Evolutionary conservation across 2,888 invertebrate genomes (phyloP), one percentile per base, ranked within the genome.

Genomic region (Apeira syringaria): DNA sequence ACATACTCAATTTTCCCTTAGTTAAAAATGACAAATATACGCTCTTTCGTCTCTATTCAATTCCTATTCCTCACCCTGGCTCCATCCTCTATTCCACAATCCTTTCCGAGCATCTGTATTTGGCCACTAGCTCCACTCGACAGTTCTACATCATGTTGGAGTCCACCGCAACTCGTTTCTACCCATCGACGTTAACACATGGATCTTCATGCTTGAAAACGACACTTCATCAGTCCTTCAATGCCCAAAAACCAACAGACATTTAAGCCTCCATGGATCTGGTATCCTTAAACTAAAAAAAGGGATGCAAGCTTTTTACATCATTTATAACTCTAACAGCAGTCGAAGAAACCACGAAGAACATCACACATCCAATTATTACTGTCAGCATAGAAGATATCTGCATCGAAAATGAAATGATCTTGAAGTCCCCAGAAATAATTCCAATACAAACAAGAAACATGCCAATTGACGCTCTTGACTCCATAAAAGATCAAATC

Each of bases 101-200:
- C 50, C 51, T 65, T 10, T 57, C 59, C 5, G 65, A 67, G 59
- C 63, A 62, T 31, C 53, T 34, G 24, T 60, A 56, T 25, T 20
- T 65, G 18, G 63, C 59, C 34, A 61, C 56, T 3, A 37, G 15
- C 7, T 7, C 20, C 20, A 20, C 15, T 8, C 12, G 55, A 9
- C 50, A 65, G 33, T 49, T 48, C 4, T 59, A 61, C 30, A 31
- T 54, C 6, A 4, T 1, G 1, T 7, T 5, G 20, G 20, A 20
- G 1, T 45, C 56, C 18, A 20, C 18, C 5, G 6, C 18, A 20
- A 20, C 18, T 5, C 6, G 18, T 20, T 20, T 7, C 18, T 5
- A 20, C 5, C 7, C 1, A 5, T 20, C 7, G 20, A 5, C 1
- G 1, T 7, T 0, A 20, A 20, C 20, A 20, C 5, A 20, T 20